These are phyloP conservation scores for Schizotus pectinicornis DNA, from an alignment of 2,888 invertebrate genomes.

Conservation along the genomic window DNA sequence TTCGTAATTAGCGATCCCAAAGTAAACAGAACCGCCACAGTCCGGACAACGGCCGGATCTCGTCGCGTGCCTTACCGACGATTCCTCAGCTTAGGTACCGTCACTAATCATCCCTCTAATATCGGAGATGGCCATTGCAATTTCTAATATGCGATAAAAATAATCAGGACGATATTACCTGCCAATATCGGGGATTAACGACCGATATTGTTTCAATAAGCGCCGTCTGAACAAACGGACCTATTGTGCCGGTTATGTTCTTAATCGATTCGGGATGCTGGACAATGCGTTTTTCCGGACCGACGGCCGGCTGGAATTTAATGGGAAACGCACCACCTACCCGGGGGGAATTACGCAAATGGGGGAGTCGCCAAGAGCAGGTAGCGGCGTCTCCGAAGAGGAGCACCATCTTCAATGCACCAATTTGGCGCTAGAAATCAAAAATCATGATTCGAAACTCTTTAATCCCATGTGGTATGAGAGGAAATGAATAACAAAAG, in stretches of 20 bases:
- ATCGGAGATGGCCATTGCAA: conserved; percentile 41
- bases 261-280: conserved; percentile 11
- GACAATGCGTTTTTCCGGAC: not conserved
- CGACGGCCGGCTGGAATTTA: too few relatives aligned
- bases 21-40: conserved; percentile 47
- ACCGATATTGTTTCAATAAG: conserved; percentile 51
- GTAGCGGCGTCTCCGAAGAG: too few relatives aligned
- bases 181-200: conserved; percentile 59
- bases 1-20: conserved; percentile 53
- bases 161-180: conserved; percentile 56
- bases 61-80: conserved; percentile 35
- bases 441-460: too few relatives aligned
- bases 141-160: conserved; percentile 57
- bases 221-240: not conserved
- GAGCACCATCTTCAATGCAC: too few relatives aligned
- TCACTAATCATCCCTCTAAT: conserved; percentile 38
- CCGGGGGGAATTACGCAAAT: too few relatives aligned
- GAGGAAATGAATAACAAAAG: too few relatives aligned
- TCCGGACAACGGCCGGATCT: conserved; percentile 38
- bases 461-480: too few relatives aligned
- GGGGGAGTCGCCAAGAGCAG: too few relatives aligned
- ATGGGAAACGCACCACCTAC: too few relatives aligned
- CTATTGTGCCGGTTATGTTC: conserved; percentile 22
- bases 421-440: too few relatives aligned
- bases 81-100: conserved; percentile 34